Evolutionary conservation across 2,797 vertebrate genomes (phyloP), one percentile per base, ranked within the genome.

Genomic region (Xiphophorus birchmanni): DNA sequence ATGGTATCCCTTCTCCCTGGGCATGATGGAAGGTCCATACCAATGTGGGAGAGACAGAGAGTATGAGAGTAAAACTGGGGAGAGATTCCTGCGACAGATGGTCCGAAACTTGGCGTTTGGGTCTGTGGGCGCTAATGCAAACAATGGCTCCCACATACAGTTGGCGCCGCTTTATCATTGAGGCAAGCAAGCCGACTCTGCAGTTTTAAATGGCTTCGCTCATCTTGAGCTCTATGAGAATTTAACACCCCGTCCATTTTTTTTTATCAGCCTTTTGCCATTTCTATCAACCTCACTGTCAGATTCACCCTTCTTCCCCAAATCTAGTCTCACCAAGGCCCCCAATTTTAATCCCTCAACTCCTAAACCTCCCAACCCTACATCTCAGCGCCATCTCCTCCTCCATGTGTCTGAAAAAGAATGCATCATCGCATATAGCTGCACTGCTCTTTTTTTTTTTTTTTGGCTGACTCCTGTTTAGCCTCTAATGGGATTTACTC

Each of bases 401-500:
- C 78, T 80, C 76, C 52, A 77, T 63, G 78, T 10, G 63, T 80
- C 80, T 85, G 80, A 69, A 81, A 80, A 72, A 37, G 80, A 90
- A 58, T 87, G 83, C 81, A 81, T 84, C 85, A 65, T 82, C 54
- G 35, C 77, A 84, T 82, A 89, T 81, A 88, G 89, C 80, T n/a
- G 35, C 58, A 67, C 75, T 60, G 76, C 80, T 76, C 82, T 88
- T 84, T 52, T 40, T 40, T 40, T 23, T 3, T 54, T 88, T 87
- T 85, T 88, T 89, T 89, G 86, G 84, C 90, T 83, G 84, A 89
- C 87, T 94, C 83, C 84, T 88, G 88, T 93, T 94, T 93, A 93
- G 89, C 88, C 83, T 84, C 86, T 93, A 92, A 92, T 87, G 89
- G 92, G 91, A 95, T 94, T 94, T 93, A 89, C 88, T 89, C 71